Conservation (phyloP, 2,888 invertebrate species). For the Monopis laevigella region DNA sequence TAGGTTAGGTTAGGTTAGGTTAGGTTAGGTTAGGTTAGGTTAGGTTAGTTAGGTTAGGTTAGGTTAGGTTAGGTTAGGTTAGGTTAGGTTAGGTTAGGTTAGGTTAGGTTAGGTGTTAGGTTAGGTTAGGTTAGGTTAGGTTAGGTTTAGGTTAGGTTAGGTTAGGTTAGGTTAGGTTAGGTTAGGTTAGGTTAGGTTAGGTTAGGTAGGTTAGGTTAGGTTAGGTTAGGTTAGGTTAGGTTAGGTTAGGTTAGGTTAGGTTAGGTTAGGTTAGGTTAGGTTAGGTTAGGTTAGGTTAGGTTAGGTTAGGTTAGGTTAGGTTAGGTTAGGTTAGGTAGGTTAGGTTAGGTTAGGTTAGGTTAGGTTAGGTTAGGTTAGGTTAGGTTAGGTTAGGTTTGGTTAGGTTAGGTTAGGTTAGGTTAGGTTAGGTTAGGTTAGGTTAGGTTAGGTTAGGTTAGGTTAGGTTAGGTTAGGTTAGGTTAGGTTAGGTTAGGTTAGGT, state of each 20-base stretch:
- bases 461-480: slow-evolving; percentile 12
- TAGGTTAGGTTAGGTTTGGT: slow-evolving; percentile 13
- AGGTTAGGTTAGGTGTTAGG: background rate
- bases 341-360: too few species aligned
- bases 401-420: slow-evolving; percentile 13
- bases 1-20: slow-evolving; percentile 12
- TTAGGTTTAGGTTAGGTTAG: background rate
- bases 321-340: too few species aligned
- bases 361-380: slow-evolving; percentile 14
- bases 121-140: background rate
- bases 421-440: slow-evolving; percentile 8
- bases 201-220: slow-evolving; percentile 9
- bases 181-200: slow-evolving; percentile 9
- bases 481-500: slow-evolving; percentile 14
- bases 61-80: slow-evolving; percentile 9
- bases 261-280: slow-evolving; percentile 26
- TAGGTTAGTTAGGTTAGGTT: slow-evolving; percentile 2
- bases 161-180: slow-evolving; percentile 7
- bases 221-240: slow-evolving; percentile 18
- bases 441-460: slow-evolving; percentile 8
- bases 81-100: slow-evolving; percentile 4
- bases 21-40: slow-evolving; percentile 10
- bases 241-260: slow-evolving; percentile 20
- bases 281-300: slow-evolving; percentile 21
- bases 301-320: slow-evolving; percentile 19